Evolutionary conservation across 2,797 vertebrate genomes (phyloP).

Genomic region (Esox masquinongy): DNA sequence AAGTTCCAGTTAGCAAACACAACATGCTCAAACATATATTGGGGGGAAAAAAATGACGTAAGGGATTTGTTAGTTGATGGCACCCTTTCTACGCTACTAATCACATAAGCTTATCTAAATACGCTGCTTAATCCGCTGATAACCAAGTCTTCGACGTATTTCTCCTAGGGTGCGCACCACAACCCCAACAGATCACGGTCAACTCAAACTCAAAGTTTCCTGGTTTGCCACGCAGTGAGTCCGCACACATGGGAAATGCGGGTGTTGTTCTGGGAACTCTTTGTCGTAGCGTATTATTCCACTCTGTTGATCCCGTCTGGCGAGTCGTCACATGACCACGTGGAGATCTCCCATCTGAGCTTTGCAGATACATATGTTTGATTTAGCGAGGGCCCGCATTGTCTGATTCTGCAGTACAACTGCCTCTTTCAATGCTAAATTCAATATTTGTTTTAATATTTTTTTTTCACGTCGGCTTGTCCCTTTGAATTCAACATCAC

Average conservation of each 20-base stretch:
- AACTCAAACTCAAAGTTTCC: constrained; percentile 55
- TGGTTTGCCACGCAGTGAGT: constrained; percentile 42
- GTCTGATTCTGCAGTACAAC: constrained; percentile 62
- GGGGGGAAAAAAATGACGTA: constrained; percentile 66
- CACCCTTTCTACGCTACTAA: constrained; percentile 74
- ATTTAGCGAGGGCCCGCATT: not conserved
- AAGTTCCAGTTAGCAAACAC: constrained; percentile 64
- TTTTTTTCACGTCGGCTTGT: not conserved
- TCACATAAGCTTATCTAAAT: constrained; percentile 76
- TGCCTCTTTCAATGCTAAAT: not conserved
- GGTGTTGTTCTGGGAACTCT: constrained; percentile 52
- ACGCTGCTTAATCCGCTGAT: constrained; percentile 75
- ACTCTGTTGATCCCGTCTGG: constrained; percentile 69
- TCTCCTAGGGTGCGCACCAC: constrained; percentile 32
- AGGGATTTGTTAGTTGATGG: constrained; percentile 76
- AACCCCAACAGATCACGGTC: constrained; percentile 66
- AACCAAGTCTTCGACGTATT: constrained; percentile 51
- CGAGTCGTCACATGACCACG: constrained; percentile 62
- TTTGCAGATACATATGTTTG: constrained; percentile 43
- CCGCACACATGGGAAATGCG: constrained; percentile 22
- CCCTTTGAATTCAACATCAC: not conserved
- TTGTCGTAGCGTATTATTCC: constrained; percentile 72
- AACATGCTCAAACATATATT: constrained; percentile 72
- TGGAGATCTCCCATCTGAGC: constrained; percentile 63
- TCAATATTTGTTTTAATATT: not conserved